A percentile compares a stretch with the other conserved stretches of the same genome.
phyloP scores from a whole-genome alignment of 2,888 invertebrate genomes.

The Gymnocheta viridis region DNA sequence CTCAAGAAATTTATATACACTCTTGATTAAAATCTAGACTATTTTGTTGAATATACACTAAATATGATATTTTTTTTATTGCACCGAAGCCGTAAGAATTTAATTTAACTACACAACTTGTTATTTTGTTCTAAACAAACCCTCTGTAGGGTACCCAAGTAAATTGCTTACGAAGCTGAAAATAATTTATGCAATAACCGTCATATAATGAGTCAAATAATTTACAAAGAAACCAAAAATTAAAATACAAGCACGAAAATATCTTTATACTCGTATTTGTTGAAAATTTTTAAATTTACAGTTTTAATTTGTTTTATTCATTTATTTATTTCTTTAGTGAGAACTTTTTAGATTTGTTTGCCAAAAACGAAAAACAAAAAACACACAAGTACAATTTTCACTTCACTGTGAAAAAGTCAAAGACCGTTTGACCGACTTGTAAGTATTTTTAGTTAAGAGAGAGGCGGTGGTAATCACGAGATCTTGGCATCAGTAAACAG shows the following conservation, averaged over 20 bases:
- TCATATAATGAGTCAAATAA: conserved; percentile 23
- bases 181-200: conserved; percentile 53
- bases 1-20: too few species aligned
- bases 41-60: too few species aligned
- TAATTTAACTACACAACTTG: too few species aligned
- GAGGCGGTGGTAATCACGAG: conserved; percentile 56
- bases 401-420: conserved; percentile 75
- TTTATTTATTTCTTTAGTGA: not conserved
- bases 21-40: too few species aligned
- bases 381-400: conserved; percentile 24
- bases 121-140: too few species aligned
- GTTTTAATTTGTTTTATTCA: conserved; percentile 31
- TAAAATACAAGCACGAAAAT: not conserved
- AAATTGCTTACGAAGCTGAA: not conserved
- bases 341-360: conserved; percentile 29
- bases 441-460: not conserved
- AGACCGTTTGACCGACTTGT: conserved; percentile 80
- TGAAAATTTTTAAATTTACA: conserved; percentile 32
- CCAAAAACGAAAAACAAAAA: conserved; percentile 37
- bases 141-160: not conserved
- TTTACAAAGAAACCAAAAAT: not conserved
- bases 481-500: conserved; percentile 51
- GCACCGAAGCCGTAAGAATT: too few species aligned
- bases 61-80: too few species aligned
- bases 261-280: conserved; percentile 5